These are phyloP conservation scores for Piaya cayana DNA, from an alignment of 2,113 vertebrate genomes.

Conservation along the genomic window DNA sequence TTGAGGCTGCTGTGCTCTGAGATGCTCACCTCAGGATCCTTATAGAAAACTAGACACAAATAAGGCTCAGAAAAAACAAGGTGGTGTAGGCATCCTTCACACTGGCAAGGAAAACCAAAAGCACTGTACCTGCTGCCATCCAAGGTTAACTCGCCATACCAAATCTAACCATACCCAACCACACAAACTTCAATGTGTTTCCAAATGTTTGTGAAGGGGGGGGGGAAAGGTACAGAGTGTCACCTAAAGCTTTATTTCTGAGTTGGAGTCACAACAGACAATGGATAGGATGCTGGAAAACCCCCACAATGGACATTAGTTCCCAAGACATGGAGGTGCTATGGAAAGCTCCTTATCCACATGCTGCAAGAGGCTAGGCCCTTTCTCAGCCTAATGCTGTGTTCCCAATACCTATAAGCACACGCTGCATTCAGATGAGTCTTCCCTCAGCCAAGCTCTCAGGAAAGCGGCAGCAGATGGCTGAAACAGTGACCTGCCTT, in stretches of 20 bases:
- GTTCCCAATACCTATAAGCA: neutral
- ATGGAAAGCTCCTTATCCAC: neutral
- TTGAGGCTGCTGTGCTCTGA: neutral
- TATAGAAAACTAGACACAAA: neutral
- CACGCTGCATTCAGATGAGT: neutral
- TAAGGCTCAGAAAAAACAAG: neutral
- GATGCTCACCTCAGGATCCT: neutral
- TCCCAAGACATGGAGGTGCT: neutral
- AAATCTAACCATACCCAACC: neutral
- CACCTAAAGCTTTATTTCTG: neutral
- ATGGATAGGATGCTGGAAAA: neutral
- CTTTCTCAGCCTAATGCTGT: neutral
- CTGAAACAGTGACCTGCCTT: neutral
- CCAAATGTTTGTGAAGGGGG: neutral
- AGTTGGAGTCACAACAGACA: neutral
- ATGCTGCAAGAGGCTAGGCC: rapidly evolving
- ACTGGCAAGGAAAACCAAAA: neutral
- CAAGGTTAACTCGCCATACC: neutral
- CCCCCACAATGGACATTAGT: neutral
- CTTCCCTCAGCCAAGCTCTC: neutral
- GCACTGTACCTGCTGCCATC: neutral
- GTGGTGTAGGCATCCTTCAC: neutral
- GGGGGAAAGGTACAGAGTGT: neutral
- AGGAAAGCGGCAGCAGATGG: neutral
- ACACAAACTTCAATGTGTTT: neutral